phyloP scores from a whole-genome alignment of 1,140 invertebrate species.

The Diorhabda carinulata region DNA sequence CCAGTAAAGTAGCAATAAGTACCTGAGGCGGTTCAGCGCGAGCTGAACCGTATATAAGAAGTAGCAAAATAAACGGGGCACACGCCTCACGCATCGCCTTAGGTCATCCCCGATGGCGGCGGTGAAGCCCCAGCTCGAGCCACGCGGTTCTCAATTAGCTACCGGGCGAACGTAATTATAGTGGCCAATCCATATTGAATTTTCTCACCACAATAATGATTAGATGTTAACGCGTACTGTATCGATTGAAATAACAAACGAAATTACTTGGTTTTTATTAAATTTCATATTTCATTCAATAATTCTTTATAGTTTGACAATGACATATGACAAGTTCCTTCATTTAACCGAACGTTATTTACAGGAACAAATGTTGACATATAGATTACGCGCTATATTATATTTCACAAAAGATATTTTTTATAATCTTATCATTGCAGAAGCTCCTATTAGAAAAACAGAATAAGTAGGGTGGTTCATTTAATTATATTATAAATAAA shows the following conservation, averaged over 20 bases:
- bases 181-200: conserved; percentile 13
- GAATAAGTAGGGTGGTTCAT: too few species aligned
- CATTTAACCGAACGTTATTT: too few species aligned
- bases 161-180: conserved; percentile 16
- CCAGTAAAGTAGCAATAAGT: not conserved
- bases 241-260: not conserved
- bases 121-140: conserved; percentile 3
- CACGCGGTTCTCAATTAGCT: conserved; percentile 10
- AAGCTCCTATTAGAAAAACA: too few species aligned
- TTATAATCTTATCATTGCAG: too few species aligned
- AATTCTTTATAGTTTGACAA: too few species aligned
- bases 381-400: too few species aligned
- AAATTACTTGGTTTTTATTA: too few species aligned
- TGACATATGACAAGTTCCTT: too few species aligned
- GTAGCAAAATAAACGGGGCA: conserved; percentile 17
- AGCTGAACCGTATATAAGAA: not conserved
- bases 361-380: too few species aligned
- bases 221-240: not conserved
- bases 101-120: conserved; percentile 9
- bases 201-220: conserved; percentile 5
- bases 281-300: too few species aligned
- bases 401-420: too few species aligned
- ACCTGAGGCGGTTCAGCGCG: not conserved
- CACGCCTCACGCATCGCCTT: conserved; percentile 20
- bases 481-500: too few species aligned